Percentiles rank a stretch among this genome's conserved stretches.
These are phyloP conservation scores for Tromatobia lineatoria DNA, from an alignment of 2,888 invertebrate species.

Conservation along the genomic window DNA sequence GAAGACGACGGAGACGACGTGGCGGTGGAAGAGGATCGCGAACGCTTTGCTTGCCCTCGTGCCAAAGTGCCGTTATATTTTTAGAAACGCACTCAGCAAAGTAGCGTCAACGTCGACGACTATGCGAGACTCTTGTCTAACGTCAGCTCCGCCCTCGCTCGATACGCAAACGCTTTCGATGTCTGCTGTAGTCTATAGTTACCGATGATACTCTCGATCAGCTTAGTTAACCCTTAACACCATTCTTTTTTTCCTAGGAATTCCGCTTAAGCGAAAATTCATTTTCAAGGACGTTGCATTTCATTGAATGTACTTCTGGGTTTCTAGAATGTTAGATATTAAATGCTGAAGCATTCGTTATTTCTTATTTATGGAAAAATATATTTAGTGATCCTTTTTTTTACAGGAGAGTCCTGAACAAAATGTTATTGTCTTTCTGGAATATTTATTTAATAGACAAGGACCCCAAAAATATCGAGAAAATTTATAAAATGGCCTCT, in stretches of 20 bases:
- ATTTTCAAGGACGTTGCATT: neutral
- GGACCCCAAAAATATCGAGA: too few relatives aligned
- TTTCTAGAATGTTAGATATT: neutral
- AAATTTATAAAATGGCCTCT: too few relatives aligned
- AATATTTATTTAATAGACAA: too few relatives aligned
- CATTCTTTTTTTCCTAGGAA: neutral
- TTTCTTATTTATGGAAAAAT: neutral
- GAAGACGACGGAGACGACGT: slow-evolving; percentile 61
- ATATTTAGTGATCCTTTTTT: too few relatives aligned
- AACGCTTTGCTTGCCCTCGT: slow-evolving; percentile 64
- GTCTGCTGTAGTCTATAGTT: slow-evolving; percentile 9
- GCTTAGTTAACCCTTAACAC: neutral
- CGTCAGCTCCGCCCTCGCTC: slow-evolving; percentile 66
- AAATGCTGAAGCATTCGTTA: neutral
- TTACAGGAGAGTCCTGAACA: too few relatives aligned
- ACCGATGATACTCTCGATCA: neutral
- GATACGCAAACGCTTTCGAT: slow-evolving; percentile 47
- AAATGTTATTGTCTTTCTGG: too few relatives aligned
- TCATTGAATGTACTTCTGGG: neutral
- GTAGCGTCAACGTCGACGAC: slow-evolving; percentile 74
- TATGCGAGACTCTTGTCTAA: slow-evolving; percentile 58
- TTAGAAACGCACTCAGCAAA: slow-evolving; percentile 81
- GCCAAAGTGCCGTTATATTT: slow-evolving; percentile 82
- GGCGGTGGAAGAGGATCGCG: slow-evolving; percentile 56
- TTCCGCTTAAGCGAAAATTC: neutral